Evolutionary conservation across 2,113 vertebrate genomes (phyloP).

Genomic region (Onychostruthus taczanowskii): DNA sequence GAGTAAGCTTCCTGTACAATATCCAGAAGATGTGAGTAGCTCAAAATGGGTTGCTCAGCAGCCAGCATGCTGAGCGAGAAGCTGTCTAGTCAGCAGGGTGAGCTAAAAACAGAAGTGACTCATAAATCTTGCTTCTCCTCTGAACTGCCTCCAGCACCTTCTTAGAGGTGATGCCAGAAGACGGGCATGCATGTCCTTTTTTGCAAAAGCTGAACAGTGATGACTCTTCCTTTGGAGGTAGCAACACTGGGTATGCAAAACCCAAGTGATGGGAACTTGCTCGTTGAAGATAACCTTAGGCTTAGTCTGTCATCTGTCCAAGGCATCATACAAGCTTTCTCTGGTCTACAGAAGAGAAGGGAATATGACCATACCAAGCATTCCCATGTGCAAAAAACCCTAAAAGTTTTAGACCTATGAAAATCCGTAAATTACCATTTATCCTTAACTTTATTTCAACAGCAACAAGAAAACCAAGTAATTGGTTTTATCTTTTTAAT

Average conservation of each 20-base stretch:
- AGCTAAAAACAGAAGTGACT: not conserved
- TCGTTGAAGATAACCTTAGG: not conserved
- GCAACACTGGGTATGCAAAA: not conserved
- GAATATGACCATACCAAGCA: not conserved
- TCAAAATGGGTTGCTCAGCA: not conserved
- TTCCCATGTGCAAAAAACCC: not conserved
- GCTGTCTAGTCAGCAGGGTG: not conserved
- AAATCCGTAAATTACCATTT: not conserved
- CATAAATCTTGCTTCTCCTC: not conserved
- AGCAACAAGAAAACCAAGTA: not conserved
- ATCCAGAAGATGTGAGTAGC: not conserved
- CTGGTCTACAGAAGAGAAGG: not conserved
- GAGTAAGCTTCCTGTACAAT: not conserved
- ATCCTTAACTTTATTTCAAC: not conserved
- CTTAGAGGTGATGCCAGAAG: not conserved
- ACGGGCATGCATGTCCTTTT: not conserved
- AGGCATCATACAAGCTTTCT: not conserved
- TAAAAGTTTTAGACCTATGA: not conserved
- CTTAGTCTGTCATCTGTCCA: not conserved
- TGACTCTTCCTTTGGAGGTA: not conserved
- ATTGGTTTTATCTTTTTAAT: not conserved
- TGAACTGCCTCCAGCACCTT: not conserved
- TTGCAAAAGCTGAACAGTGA: not conserved
- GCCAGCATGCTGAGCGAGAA: not conserved
- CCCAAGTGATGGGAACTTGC: not conserved